Conservation (phyloP, 37 sponge, comb jelly and placozoan species). For the Hormiphora californensis region DNA sequence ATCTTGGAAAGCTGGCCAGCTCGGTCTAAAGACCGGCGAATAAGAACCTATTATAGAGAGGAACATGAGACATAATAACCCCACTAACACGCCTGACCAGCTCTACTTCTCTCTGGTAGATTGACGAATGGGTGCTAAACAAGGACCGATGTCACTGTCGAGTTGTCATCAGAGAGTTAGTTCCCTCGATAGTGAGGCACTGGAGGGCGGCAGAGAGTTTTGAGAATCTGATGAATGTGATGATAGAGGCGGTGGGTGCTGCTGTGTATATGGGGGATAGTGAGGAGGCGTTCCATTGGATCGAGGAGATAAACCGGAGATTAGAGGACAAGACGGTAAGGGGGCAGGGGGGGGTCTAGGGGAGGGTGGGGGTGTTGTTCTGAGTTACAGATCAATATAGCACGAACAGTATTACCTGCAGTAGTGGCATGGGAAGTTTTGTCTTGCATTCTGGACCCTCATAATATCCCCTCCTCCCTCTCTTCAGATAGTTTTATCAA, state of each 20-base stretch:
- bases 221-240: constrained; percentile 26
- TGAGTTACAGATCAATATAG: not conserved
- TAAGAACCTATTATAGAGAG: no score
- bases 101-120: not conserved
- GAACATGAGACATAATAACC: no score
- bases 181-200: constrained; percentile 38
- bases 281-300: constrained; percentile 45
- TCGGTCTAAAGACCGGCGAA: no score
- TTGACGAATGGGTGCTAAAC: constrained; percentile 40
- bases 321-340: not conserved
- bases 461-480: not conserved
- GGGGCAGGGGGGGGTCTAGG: not conserved
- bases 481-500: not conserved
- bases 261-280: constrained; percentile 50
- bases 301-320: constrained; percentile 27
- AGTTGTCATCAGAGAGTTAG: constrained; percentile 46
- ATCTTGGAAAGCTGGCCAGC: no score
- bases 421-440: no score
- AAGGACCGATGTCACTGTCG: constrained; percentile 47
- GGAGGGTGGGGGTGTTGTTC: not conserved
- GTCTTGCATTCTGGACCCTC: no score
- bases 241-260: constrained; percentile 49
- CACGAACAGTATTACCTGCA: not conserved
- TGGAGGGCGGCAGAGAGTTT: constrained; percentile 37
- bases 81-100: no score